A percentile compares a stretch with the other conserved stretches of the same genome.
phyloP scores from a whole-genome alignment of 2,113 vertebrate species.

The Prietella phreatophila region DNA sequence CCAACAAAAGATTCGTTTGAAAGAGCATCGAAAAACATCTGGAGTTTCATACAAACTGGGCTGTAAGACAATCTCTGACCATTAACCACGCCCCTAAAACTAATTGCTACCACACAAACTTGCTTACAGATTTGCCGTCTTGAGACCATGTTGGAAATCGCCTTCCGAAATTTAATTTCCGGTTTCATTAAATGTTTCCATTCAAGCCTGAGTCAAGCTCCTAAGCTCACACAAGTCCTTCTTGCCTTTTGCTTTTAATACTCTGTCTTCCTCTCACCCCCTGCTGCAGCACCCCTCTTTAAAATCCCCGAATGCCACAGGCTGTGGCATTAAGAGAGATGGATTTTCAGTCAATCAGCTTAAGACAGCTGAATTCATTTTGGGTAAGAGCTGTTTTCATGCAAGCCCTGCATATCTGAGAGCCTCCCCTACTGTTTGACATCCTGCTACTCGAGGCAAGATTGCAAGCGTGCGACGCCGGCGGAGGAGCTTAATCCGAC shows the following conservation, averaged over 20 bases:
- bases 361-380: slow-evolving; percentile 73
- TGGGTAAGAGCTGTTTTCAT: slow-evolving; percentile 70
- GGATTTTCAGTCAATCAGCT: slow-evolving; percentile 76
- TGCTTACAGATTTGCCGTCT: not conserved
- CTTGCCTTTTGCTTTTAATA: slow-evolving; percentile 7
- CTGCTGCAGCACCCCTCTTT: slow-evolving; percentile 52
- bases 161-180: slow-evolving; percentile 42
- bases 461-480: slow-evolving; percentile 52
- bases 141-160: slow-evolving; percentile 12
- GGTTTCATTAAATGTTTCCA: slow-evolving; percentile 32
- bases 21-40: too few relatives aligned
- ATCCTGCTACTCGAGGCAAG: slow-evolving; percentile 62
- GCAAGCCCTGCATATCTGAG: slow-evolving; percentile 70
- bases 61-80: not conserved
- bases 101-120: not conserved
- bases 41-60: not conserved
- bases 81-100: not conserved
- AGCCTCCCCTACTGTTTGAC: slow-evolving; percentile 64
- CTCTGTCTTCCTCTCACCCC: slow-evolving; percentile 27
- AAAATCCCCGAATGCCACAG: slow-evolving; percentile 54
- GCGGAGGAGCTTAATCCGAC: slow-evolving; percentile 52
- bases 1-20: not conserved
- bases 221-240: slow-evolving; percentile 29
- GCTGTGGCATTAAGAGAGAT: slow-evolving; percentile 70
- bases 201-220: slow-evolving; percentile 7